These are phyloP conservation scores for Limnephilus auricula DNA, from an alignment of 2,888 invertebrate genomes.

Conservation along the genomic window DNA sequence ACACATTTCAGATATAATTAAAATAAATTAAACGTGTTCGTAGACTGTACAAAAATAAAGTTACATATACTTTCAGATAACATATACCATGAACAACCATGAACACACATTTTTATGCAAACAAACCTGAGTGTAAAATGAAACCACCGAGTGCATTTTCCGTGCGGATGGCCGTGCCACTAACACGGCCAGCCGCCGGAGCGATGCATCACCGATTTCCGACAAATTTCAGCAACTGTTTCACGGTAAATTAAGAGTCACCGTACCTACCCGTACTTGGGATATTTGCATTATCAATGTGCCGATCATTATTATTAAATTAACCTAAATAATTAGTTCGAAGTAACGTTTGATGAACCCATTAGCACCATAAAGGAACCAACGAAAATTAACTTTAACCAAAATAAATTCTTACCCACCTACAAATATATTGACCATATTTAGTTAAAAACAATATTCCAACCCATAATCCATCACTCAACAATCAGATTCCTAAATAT, in stretches of 20 bases:
- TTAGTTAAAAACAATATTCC: too few species aligned
- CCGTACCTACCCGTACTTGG: neutral
- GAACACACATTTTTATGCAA: neutral
- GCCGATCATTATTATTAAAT: neutral
- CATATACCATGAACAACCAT: neutral
- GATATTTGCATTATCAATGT: neutral
- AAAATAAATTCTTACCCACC: too few species aligned
- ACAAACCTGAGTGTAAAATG: neutral
- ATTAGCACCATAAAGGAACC: too few species aligned
- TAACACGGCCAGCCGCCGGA: slow-evolving; percentile 42
- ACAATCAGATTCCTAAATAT: too few species aligned
- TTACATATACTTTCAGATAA: neutral
- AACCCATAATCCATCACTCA: too few species aligned
- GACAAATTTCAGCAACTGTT: slow-evolving; percentile 21
- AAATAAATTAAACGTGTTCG: too few species aligned
- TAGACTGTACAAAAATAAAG: neutral
- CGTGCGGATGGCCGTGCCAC: slow-evolving; percentile 42
- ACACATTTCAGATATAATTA: too few species aligned
- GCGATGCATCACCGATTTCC: slow-evolving; percentile 13
- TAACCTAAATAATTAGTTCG: too few species aligned
- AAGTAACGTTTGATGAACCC: too few species aligned
- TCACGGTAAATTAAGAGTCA: neutral
- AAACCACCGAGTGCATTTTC: slow-evolving; percentile 36
- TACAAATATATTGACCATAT: too few species aligned
- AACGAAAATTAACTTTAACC: too few species aligned